phyloP scores from a whole-genome alignment of 2,113 vertebrate genomes.

The Galeopterus variegatus region DNA sequence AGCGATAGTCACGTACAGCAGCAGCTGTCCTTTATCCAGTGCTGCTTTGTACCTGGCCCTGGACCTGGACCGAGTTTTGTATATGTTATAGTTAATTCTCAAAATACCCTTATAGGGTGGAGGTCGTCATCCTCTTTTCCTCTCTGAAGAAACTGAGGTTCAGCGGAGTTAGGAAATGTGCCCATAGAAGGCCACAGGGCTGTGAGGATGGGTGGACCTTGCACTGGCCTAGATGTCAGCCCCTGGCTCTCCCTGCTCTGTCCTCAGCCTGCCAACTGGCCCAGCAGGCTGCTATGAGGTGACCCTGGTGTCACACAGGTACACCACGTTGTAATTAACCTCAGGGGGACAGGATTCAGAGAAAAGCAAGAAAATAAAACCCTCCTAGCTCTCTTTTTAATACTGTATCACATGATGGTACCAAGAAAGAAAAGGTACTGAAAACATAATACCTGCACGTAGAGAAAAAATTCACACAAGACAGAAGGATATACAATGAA shows the following conservation, averaged over 20 bases:
- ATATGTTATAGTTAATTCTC: not conserved
- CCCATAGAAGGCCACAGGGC: not conserved
- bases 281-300: not conserved
- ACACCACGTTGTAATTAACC: not conserved
- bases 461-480: not conserved
- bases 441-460: not conserved
- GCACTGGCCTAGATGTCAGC: fast-evolving
- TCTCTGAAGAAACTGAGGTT: not conserved
- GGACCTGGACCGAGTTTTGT: not conserved
- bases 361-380: not conserved
- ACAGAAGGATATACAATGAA: not conserved
- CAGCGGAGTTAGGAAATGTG: not conserved
- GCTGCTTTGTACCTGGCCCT: not conserved
- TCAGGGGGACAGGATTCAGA: not conserved
- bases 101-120: not conserved
- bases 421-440: too few relatives aligned
- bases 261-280: not conserved
- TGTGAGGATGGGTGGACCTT: not conserved
- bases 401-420: too few relatives aligned
- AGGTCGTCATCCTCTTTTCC: not conserved
- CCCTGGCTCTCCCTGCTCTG: not conserved
- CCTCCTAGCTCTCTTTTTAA: not conserved
- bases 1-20: fast-evolving
- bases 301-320: not conserved
- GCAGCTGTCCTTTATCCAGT: fast-evolving